Base-by-base conservation (phyloP, 30 jellyfish, hydroid and myxozoan species). In the Aurelia sp. region DNA sequence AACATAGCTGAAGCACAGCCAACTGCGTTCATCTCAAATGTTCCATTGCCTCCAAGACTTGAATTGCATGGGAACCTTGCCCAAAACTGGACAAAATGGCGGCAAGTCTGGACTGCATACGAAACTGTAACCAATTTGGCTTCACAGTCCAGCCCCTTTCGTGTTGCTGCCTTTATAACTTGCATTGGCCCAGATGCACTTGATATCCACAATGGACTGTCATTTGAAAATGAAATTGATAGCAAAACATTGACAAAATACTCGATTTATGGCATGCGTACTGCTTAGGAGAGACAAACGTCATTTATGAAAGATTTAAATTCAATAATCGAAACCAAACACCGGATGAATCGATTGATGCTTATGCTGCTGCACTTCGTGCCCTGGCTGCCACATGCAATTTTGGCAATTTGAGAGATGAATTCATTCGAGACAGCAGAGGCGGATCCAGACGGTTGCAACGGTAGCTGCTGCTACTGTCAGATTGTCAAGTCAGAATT, bases 31-130 rank as follows among this genome's bases (percentile, higher is more conserved):
- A 63, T 63, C 20, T 63, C 75, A 30, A 63, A 63, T 40, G 75
- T 63, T 17, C 75, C 75, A 63, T 40, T 63, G 27, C 75, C 75
- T 63, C 75, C 20, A 63, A 63, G 75, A 63, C 75, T 63, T 18
- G 33, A 63, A 63, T 21, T 63, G 75, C 20, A 30, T 63, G 20
- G 75, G 41, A 63, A 63, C 33, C 27, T 63, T 18, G 75, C 75
- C 30, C 41, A 63, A 21, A 63, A 63, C 75, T 63, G 75, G 75
- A 63, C 41, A 63, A 63, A 63, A 63, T 63, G 75, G 75, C 75
- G 75, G 30, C 75, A 63, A 63, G 27, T 63, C 75, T 63, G 75
- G 75, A 63, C 75, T 12, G 75, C 75, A 30, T 63, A 63, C 30
- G 33, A 63, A 1, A 63, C 75, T 63, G 75, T 63, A 63, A 63